phyloP scores from a whole-genome alignment of 2,113 vertebrate species.

The Oryzias woworae region DNA sequence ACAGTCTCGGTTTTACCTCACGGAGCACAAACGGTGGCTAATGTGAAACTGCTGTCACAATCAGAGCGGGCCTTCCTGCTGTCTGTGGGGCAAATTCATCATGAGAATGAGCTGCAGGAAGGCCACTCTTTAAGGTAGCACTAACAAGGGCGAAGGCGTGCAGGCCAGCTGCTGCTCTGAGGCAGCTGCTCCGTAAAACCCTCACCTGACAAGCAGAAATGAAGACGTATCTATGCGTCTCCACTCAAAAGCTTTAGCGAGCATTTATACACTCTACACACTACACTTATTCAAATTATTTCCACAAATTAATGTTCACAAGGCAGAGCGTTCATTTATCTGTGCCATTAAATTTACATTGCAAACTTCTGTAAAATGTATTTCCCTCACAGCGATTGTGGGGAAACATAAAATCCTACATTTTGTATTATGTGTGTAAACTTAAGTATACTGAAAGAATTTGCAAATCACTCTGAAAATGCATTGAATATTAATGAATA shows the following conservation, averaged over 20 bases:
- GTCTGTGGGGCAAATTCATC: constrained; percentile 76
- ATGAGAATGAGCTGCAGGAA: constrained; percentile 76
- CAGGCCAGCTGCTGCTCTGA: constrained; percentile 74
- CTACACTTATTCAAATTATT: constrained; percentile 45
- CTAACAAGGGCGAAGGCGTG: constrained; percentile 79
- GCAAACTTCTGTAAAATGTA: constrained; percentile 66
- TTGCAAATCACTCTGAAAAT: constrained; percentile 68
- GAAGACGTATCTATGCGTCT: constrained; percentile 35
- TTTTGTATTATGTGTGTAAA: constrained; percentile 74
- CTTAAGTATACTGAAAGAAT: constrained; percentile 62
- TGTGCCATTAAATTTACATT: constrained; percentile 73
- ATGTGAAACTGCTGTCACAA: no score
- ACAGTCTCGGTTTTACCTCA: no score
- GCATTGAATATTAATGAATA: constrained; percentile 69
- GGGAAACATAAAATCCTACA: constrained; percentile 70
- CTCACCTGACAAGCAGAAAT: constrained; percentile 65
- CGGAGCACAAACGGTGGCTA: no score
- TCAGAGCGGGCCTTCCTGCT: no score
- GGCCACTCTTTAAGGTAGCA: constrained; percentile 78
- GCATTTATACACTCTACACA: constrained; percentile 12
- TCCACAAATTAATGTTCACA: constrained; percentile 45
- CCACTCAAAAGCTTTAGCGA: constrained; percentile 23
- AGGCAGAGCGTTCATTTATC: constrained; percentile 61
- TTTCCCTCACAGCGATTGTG: constrained; percentile 68
- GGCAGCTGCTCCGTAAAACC: constrained; percentile 44